These are phyloP conservation scores for Morone saxatilis DNA, from an alignment of 2,113 vertebrate species.

Conservation along the genomic window DNA sequence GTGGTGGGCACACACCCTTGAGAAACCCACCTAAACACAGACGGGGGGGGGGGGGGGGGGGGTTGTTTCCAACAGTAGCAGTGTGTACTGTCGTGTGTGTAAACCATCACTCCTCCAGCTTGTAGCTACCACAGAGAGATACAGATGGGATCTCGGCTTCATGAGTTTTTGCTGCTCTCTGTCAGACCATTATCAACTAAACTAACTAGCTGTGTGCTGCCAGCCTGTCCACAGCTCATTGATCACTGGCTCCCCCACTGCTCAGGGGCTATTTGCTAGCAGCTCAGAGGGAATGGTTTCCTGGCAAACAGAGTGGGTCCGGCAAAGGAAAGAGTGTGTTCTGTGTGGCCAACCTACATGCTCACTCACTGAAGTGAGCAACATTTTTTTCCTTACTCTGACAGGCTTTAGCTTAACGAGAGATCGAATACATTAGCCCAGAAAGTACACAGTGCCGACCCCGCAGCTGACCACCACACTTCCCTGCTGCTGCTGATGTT, in stretches of 20 bases:
- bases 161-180: constrained; percentile 17
- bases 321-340: constrained; percentile 42
- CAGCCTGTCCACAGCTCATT: constrained; percentile 60
- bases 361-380: constrained; percentile 38
- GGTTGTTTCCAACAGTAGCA: constrained; percentile 4
- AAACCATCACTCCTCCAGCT: not conserved
- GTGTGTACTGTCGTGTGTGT: constrained; percentile 24
- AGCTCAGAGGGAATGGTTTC: constrained; percentile 61
- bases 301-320: constrained; percentile 62
- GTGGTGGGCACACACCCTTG: not conserved
- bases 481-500: constrained; percentile 40
- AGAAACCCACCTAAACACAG: constrained; percentile 7
- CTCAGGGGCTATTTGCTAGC: constrained; percentile 44
- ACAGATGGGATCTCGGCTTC: not conserved
- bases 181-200: constrained; percentile 41
- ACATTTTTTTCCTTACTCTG: constrained; percentile 3
- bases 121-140: not conserved
- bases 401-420: constrained; percentile 38
- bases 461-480: constrained; percentile 39
- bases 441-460: constrained; percentile 41
- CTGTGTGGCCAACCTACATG: constrained; percentile 32
- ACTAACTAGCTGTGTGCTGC: constrained; percentile 45
- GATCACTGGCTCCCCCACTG: constrained; percentile 34
- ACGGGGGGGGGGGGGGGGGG: not conserved
- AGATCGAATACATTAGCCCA: constrained; percentile 63